Percentiles rank a stretch among this genome's conserved stretches.
Conservation (phyloP, 2,113 vertebrate species). For the Xenopus tropicalis region DNA sequence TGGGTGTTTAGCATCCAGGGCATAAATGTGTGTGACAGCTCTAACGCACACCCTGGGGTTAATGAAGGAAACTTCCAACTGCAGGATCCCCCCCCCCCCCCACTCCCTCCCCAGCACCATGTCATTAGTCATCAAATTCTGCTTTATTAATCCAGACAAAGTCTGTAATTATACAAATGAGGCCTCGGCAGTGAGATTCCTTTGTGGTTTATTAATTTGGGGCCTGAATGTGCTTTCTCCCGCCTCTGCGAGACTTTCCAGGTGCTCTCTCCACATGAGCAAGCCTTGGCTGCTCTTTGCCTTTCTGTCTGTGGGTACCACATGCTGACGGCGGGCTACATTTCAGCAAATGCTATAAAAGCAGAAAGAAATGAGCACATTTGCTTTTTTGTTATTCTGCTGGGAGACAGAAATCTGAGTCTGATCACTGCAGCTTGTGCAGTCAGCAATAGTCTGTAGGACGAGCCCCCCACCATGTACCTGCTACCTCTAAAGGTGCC, state of each 20-base stretch:
- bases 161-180: conserved; percentile 36
- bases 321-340: neutral
- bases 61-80: neutral
- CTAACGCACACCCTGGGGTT: conserved; percentile 1
- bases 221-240: neutral
- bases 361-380: neutral
- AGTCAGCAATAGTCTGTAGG: neutral
- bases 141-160: conserved; percentile 33
- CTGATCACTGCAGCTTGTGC: neutral
- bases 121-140: conserved; percentile 34
- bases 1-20: neutral
- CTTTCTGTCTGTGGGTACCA: neutral
- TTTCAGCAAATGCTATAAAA: neutral
- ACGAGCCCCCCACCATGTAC: too few relatives aligned
- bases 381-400: neutral
- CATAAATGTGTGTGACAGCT: conserved; percentile 1
- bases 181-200: conserved; percentile 27
- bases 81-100: neutral
- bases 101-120: neutral
- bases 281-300: neutral
- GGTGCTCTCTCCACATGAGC: neutral
- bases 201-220: conserved; percentile 18
- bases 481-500: too few relatives aligned
- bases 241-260: neutral
- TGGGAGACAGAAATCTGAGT: neutral